Evolutionary conservation across 2,113 vertebrate genomes (phyloP).

Genomic region (Crypturellus undulatus): DNA sequence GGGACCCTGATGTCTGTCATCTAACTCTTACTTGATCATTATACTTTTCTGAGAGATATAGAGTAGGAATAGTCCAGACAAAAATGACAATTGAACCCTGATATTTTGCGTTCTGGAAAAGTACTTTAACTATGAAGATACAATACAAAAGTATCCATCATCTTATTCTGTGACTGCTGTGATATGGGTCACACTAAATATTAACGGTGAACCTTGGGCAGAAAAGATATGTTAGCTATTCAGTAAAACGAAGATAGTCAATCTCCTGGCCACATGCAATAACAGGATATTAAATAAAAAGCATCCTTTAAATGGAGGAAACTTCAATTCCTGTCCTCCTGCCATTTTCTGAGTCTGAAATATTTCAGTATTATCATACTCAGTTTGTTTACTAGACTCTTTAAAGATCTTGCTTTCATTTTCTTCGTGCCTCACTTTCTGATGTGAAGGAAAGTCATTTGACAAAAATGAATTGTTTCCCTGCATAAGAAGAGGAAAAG

Average conservation of each 20-base stretch:
- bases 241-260: not conserved
- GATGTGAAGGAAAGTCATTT: not conserved
- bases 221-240: not conserved
- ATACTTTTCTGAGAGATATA: not conserved
- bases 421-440: not conserved
- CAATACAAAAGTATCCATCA: not conserved
- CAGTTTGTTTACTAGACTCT: not conserved
- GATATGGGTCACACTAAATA: not conserved
- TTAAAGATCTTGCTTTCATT: not conserved
- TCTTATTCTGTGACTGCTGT: not conserved
- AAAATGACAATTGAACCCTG: not conserved
- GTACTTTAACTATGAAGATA: not conserved
- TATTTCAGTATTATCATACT: not conserved
- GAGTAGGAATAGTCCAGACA: not conserved
- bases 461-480: not conserved
- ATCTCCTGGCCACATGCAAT: not conserved
- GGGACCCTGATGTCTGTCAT: not conserved
- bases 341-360: not conserved
- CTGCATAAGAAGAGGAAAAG: not conserved
- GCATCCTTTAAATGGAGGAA: not conserved
- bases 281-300: not conserved
- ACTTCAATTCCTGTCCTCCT: not conserved
- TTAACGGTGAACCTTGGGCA: not conserved
- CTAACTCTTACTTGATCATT: not conserved
- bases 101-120: not conserved